These are phyloP conservation scores for Heterochromis multidens DNA, from an alignment of 2,113 vertebrate species.

Conservation along the genomic window DNA sequence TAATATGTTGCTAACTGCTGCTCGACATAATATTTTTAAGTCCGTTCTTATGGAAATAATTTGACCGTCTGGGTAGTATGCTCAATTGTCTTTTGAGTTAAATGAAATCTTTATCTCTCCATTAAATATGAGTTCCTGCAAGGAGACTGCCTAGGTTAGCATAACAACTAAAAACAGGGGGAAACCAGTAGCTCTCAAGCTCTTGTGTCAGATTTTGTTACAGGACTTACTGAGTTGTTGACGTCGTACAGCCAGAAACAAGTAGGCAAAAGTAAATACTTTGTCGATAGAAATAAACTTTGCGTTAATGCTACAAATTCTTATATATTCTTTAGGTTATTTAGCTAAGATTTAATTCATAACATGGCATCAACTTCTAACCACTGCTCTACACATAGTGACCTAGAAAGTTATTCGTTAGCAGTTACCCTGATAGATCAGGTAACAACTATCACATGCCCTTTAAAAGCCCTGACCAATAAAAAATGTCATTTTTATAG, in stretches of 20 bases:
- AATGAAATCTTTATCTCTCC: not conserved
- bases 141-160: not conserved
- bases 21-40: not conserved
- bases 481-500: not conserved
- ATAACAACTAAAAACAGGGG: not conserved
- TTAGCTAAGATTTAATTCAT: not conserved
- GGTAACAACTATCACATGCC: not conserved
- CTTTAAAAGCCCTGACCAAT: not conserved
- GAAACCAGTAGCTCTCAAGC: not conserved
- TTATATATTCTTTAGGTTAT: not conserved
- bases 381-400: not conserved
- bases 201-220: not conserved
- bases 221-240: not conserved
- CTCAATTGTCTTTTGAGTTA: not conserved
- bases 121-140: not conserved
- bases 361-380: not conserved
- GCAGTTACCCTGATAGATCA: not conserved
- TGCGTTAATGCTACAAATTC: not conserved
- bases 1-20: not conserved
- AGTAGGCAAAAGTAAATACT: not conserved
- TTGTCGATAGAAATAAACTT: not conserved
- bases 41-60: not conserved
- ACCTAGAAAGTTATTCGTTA: not conserved
- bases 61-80: not conserved
- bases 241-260: not conserved